phyloP scores from a whole-genome alignment of 1,140 invertebrate genomes.

The Drosophila grimshawi region DNA sequence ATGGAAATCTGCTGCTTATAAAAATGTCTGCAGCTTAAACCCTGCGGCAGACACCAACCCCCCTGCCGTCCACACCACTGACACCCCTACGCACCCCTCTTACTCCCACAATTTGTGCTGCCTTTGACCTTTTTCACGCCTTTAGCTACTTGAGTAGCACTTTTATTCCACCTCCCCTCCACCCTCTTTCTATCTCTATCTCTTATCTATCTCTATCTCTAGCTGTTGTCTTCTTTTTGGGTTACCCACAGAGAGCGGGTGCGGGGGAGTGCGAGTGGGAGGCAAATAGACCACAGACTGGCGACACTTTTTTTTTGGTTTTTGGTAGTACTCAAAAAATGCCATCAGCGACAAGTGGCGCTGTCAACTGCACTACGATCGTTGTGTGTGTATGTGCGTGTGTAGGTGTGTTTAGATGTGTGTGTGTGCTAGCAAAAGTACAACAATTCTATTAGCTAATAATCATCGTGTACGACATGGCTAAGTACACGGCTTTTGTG shows the following conservation, averaged over 20 bases:
- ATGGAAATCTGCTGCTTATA: slow-evolving; percentile 35
- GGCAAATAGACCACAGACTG: no score
- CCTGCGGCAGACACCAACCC: slow-evolving; percentile 15
- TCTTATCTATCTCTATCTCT: background rate
- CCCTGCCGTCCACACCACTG: slow-evolving; percentile 7
- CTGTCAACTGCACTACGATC: slow-evolving; percentile 64
- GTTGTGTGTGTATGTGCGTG: background rate
- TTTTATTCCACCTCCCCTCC: slow-evolving; percentile 47
- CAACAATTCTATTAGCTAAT: background rate
- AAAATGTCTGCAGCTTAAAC: slow-evolving; percentile 60
- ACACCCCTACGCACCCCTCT: background rate
- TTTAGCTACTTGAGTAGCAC: slow-evolving; percentile 75
- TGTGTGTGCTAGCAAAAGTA: slow-evolving; percentile 12
- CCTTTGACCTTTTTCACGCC: slow-evolving; percentile 81
- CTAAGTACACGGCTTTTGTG: no score
- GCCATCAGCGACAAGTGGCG: slow-evolving; percentile 31
- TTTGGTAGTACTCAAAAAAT: background rate
- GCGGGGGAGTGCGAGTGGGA: background rate
- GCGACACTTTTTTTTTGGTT: background rate
- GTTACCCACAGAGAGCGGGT: background rate
- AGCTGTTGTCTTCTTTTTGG: slow-evolving; percentile 21
- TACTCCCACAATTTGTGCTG: slow-evolving; percentile 39
- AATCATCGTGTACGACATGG: background rate
- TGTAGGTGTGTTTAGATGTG: background rate
- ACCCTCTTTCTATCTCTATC: background rate